Base-by-base conservation (phyloP, 2,888 invertebrate species). In the Junonia oenone region DNA sequence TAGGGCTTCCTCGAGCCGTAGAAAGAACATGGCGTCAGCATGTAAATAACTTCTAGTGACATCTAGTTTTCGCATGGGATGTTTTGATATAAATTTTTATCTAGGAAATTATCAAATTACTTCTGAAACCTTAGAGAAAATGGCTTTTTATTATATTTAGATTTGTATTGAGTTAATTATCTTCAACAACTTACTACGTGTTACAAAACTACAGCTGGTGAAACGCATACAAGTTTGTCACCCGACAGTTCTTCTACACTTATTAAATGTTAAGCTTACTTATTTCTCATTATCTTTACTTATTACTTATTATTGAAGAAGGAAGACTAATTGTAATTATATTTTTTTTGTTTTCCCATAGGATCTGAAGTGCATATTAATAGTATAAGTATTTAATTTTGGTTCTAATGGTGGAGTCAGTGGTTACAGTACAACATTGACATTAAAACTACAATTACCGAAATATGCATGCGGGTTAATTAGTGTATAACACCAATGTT, bases 21-120 rank as follows among this genome's bases (percentile, higher is more conserved):
- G 73, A 83, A 83, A 71, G 87, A 90, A 91, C 80, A 90, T 91
- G 91, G 90, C 91, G 91, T 82, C 84, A 77, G 76, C 78, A 80
- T 85, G 81, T 88, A 90, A 89, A 86, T 88, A 89, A 81, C 73
- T 81, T 58, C 47, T 72, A 66, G 64, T 82, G 83, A 83, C 82
- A 78, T 78, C 75, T 78, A 63, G 64, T 63, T 61, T 68, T 64
- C 61, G 63, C 68, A 66, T 70, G 57, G 46, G 53, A 59, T 59
- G 52, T 59, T 55, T 61, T 56, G 40, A 45, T 56, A 56, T 59
- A 47, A 47, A 52, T 38, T 46, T 33, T 43, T 15, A 49, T 46
- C 54, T 52, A 56, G n/a, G 51, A 52, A 58, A n/a, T n/a, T n/a
- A n/a, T n/a, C 51, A 11, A 11, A 48, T 59, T 58, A 56, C 50